A percentile compares a stretch with the other conserved stretches of the same genome.
These are phyloP conservation scores for Orthochromis malagaraziensis DNA, from an alignment of 2,113 vertebrate genomes.

Conservation along the genomic window DNA sequence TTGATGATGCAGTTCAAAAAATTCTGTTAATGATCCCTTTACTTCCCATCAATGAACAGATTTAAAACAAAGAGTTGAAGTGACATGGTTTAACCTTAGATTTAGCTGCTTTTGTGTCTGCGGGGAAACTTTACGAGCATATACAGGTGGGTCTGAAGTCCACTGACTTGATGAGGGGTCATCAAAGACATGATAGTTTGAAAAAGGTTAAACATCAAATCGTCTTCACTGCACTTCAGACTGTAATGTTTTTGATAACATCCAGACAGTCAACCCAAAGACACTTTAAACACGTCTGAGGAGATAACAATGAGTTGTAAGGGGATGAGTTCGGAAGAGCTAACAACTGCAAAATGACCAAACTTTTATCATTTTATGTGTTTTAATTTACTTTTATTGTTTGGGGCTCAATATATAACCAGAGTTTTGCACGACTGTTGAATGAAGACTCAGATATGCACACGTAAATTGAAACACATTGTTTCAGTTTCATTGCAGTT, in stretches of 20 bases:
- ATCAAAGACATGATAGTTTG: background rate
- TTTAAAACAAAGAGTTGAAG: background rate
- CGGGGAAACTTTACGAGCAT: background rate
- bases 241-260: background rate
- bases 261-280: background rate
- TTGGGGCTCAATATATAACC: background rate
- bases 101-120: background rate
- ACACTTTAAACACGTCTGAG: background rate
- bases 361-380: background rate
- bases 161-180: background rate
- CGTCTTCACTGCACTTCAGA: background rate
- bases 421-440: background rate
- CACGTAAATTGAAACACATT: rapidly evolving
- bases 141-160: background rate
- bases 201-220: background rate
- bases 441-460: background rate
- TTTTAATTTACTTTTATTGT: background rate
- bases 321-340: background rate
- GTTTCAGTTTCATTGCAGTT: background rate
- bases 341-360: background rate
- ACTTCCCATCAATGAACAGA: background rate
- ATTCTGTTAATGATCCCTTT: background rate
- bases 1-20: background rate
- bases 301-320: background rate
- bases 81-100: background rate